These are phyloP conservation scores for Sarotherodon lohbergeri DNA, from an alignment of 2,113 vertebrate genomes.

Conservation along the genomic window DNA sequence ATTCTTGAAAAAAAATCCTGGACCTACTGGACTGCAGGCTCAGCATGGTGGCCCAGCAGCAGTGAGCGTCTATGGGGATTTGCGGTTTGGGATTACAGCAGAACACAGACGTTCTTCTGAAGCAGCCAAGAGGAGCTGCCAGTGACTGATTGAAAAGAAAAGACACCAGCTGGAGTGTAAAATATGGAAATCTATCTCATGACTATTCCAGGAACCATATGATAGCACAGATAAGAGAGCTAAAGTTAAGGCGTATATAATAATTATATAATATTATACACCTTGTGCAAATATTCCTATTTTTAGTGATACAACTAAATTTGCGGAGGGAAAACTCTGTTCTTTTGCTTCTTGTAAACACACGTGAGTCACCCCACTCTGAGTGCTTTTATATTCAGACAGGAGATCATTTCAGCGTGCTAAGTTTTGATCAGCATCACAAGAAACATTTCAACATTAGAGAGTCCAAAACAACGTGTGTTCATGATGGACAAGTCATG, in stretches of 20 bases:
- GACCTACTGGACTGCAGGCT: background rate
- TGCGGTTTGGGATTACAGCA: slow-evolving; percentile 31
- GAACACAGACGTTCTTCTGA: slow-evolving; percentile 26
- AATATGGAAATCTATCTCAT: slow-evolving; percentile 37
- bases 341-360: background rate
- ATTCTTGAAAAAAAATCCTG: background rate
- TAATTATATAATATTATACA: background rate
- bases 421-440: background rate
- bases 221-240: background rate
- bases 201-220: slow-evolving; percentile 13
- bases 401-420: background rate
- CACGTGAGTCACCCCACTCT: background rate
- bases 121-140: slow-evolving; percentile 23
- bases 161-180: slow-evolving; percentile 24
- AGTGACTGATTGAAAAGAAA: slow-evolving; percentile 9
- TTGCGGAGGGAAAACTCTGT: background rate
- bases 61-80: slow-evolving; percentile 7
- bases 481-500: background rate
- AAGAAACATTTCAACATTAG: background rate
- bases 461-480: background rate
- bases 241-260: background rate
- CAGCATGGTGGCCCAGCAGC: slow-evolving; percentile 4
- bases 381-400: background rate
- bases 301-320: background rate
- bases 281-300: background rate